Percentiles rank a stretch among this genome's conserved stretches.
These are phyloP conservation scores for Tipula vernalis DNA, from an alignment of 2,888 invertebrate species.

Conservation along the genomic window DNA sequence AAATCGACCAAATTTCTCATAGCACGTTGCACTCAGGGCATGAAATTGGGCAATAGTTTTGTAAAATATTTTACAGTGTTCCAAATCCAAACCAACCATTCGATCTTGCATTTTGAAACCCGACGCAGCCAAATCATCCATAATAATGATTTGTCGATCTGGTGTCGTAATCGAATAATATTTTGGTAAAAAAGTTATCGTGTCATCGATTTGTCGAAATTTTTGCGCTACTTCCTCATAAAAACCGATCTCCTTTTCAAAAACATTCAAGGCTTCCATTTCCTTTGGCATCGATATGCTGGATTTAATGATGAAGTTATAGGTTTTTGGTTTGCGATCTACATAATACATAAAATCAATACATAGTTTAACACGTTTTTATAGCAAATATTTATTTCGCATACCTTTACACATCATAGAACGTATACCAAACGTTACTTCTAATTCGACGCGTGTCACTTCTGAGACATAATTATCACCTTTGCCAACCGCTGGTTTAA, in stretches of 20 bases:
- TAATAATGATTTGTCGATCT: constrained; percentile 25
- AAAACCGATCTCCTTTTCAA: neutral
- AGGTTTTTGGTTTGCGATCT: neutral
- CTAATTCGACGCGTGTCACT: neutral
- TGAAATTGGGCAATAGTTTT: neutral
- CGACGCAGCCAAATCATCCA: constrained; percentile 29
- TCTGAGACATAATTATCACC: neutral
- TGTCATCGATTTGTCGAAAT: neutral
- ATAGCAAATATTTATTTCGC: neutral
- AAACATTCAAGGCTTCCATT: neutral
- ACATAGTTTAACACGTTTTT: too few species aligned
- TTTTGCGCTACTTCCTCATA: neutral
- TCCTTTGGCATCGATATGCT: neutral
- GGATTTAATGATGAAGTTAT: neutral
- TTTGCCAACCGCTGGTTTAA: neutral
- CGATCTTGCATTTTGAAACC: constrained; percentile 29
- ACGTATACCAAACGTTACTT: neutral
- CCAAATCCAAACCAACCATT: constrained; percentile 23
- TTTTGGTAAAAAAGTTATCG: neutral
- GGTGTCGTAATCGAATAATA: constrained; percentile 13
- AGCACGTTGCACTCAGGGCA: neutral
- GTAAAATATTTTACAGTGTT: constrained; percentile 4
- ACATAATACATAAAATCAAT: too few species aligned
- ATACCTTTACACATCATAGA: neutral
- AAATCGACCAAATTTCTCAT: neutral